phyloP scores from a whole-genome alignment of 2,113 vertebrate species.

The Pomatorhinus ruficollis region DNA sequence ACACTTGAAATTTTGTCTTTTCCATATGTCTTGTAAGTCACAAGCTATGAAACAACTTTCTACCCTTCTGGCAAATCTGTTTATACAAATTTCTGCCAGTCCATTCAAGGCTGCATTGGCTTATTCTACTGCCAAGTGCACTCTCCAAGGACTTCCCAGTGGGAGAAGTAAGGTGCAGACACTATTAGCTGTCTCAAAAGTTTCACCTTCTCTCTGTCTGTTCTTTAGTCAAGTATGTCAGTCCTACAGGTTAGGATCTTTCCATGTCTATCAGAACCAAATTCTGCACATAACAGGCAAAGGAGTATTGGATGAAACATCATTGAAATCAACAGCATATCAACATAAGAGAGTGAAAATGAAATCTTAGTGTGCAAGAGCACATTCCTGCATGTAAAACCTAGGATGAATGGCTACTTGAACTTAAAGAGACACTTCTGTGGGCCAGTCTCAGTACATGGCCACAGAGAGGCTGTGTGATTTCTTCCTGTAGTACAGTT shows the following conservation, averaged over 20 bases:
- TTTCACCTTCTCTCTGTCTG: neutral
- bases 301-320: neutral
- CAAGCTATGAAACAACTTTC: neutral
- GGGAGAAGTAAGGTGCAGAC: neutral
- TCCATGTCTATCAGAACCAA: neutral
- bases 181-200: neutral
- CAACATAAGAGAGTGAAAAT: neutral
- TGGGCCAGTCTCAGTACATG: conserved; percentile 28
- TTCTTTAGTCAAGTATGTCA: neutral
- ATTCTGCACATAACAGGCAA: neutral
- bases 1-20: neutral
- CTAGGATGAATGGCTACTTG: conserved; percentile 41
- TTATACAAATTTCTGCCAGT: conserved; percentile 29
- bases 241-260: neutral
- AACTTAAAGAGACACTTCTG: conserved; percentile 1
- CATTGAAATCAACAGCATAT: neutral
- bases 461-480: neutral
- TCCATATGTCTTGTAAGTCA: neutral
- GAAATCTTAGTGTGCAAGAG: neutral
- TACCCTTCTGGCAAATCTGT: conserved; percentile 16
- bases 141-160: neutral
- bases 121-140: neutral
- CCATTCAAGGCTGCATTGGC: neutral
- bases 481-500: neutral
- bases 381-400: conserved; percentile 13